Evolutionary conservation across 2,888 invertebrate genomes (phyloP).

Genomic region (Euplagia quadripunctaria): DNA sequence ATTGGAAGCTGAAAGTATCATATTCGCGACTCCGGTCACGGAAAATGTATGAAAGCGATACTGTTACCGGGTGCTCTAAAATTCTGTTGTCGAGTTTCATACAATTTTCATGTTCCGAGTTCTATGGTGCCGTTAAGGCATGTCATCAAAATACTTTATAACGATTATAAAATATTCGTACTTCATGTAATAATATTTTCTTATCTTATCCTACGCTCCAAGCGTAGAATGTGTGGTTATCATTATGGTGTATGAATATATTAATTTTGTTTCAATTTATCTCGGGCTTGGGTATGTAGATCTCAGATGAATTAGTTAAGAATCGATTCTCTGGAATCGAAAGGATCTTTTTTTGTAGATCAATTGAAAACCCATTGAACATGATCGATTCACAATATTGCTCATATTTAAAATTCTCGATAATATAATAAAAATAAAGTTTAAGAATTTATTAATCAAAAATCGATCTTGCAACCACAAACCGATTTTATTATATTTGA

Average conservation of each 20-base stretch:
- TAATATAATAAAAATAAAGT: too few relatives aligned
- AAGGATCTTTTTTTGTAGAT: too few relatives aligned
- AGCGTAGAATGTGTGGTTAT: constrained; percentile 4
- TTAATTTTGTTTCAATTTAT: background rate
- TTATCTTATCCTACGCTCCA: constrained; percentile 7
- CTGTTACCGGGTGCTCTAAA: constrained; percentile 39
- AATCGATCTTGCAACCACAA: too few relatives aligned
- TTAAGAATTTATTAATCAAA: too few relatives aligned
- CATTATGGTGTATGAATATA: constrained; percentile 9
- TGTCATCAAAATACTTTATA: constrained; percentile 21
- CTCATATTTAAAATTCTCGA: too few relatives aligned
- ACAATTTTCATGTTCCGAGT: constrained; percentile 43
- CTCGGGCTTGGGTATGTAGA: too few relatives aligned
- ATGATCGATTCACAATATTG: too few relatives aligned
- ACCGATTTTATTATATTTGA: too few relatives aligned
- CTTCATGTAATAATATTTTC: constrained; percentile 13
- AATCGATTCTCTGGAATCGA: too few relatives aligned
- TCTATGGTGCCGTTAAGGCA: constrained; percentile 27
- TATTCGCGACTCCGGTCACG: constrained; percentile 46
- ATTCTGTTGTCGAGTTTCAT: constrained; percentile 38
- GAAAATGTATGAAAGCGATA: constrained; percentile 43
- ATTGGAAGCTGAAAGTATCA: constrained; percentile 41
- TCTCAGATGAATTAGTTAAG: too few relatives aligned
- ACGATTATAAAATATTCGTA: constrained; percentile 13
- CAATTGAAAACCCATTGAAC: too few relatives aligned